Evolutionary conservation across 37 sponge, comb jelly and placozoan species (phyloP).

Genomic region (Ephydatia muelleri): DNA sequence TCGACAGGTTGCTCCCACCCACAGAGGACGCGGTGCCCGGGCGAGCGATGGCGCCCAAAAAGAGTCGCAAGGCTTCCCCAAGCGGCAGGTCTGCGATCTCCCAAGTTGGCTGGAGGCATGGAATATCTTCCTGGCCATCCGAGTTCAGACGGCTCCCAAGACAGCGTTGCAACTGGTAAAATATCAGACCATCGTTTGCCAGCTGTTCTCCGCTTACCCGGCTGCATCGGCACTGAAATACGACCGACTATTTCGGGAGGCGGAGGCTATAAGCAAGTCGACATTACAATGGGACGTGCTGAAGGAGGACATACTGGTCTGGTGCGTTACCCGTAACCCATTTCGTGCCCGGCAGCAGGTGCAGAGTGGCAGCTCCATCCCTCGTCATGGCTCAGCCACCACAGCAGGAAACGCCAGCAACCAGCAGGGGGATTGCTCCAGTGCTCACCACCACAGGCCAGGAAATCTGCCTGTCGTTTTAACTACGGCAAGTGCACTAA

Average conservation of each 20-base stretch:
- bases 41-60: constrained; percentile 2
- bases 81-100: constrained; percentile 22
- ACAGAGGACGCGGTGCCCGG: not conserved
- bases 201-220: constrained; percentile 3
- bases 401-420: constrained; percentile 2
- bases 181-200: constrained; percentile 33
- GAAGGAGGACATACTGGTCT: constrained; percentile 36
- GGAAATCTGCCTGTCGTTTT: constrained; percentile 25
- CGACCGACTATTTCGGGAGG: constrained; percentile 26
- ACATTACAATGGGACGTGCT: constrained; percentile 28
- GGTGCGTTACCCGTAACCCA: constrained; percentile 8
- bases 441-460: constrained; percentile 4
- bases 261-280: constrained; percentile 23
- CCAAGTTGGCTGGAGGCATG: constrained; percentile 45
- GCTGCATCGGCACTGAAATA: constrained; percentile 11
- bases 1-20: constrained; percentile 21
- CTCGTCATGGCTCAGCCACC: not conserved
- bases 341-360: constrained; percentile 5
- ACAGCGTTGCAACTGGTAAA: constrained; percentile 33
- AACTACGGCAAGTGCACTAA: constrained; percentile 36
- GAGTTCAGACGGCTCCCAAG: not conserved
- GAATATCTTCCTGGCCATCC: constrained; percentile 27
- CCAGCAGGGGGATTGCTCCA: not conserved
- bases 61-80: not conserved
- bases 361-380: not conserved